Base-by-base conservation (phyloP, 2,113 vertebrate genomes). In the Pitta sordida region DNA sequence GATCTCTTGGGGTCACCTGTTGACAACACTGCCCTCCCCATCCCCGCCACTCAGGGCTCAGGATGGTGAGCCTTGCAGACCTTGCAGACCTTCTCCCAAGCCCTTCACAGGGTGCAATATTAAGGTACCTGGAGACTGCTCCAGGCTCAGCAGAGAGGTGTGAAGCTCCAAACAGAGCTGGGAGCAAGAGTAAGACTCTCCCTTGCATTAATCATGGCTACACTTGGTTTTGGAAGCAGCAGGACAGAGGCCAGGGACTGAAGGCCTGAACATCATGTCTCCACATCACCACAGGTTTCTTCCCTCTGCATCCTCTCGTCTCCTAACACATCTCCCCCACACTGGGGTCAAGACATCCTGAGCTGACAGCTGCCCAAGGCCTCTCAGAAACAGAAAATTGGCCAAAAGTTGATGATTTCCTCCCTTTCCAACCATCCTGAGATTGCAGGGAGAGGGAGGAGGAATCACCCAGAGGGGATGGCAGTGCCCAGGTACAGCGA, bases 1-100 rank as follows among this genome's bases (percentile, higher is more conserved):
- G 36, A 12, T 20, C 0, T 1, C 13, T 16, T 6, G 0, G 2
- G 9, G 22, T 10, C 26, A 16, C 2, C 32, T 12, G 1, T 24
- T 15, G 10, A 21, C 30, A 46, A 58, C 26, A 7, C 13, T 5
- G 15, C 22, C 23, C 13, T 48, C 9, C 13, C 46, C 11, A 2
- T 24, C 19, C n/a, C 41, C 64, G 19, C 9, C 0, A 0, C n/a
- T 26, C 53, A 7, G 46, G n/a, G n/a, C 15, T 24, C 30, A 56
- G 34, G 60, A 26, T 9, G 70, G 70, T 7, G 41, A 49, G 29
- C 6, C 62, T 48, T 7, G 10, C 36, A 5, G 32, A 3, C 4
- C 34, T 21, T 53, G 30, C 39, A 43, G 43, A 43, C 43, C 17
- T 41, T 10, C 24, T 37, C 13, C 62, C 62, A 65, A 70, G 3